Conservation (phyloP, 2,888 invertebrate species). For the Abrostola tripartita region DNA sequence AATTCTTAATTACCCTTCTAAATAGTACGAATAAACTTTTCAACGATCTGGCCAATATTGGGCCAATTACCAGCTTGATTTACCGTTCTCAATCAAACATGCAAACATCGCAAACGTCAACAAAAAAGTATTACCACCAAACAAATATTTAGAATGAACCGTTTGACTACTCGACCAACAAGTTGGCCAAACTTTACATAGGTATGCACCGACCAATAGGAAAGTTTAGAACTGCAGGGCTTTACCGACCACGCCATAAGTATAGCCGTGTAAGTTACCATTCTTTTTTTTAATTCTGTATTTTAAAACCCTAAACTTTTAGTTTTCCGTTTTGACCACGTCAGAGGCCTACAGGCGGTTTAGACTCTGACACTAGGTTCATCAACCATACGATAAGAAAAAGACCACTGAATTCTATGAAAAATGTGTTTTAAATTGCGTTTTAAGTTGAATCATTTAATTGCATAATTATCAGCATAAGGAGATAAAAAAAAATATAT, state of each 20-base stretch:
- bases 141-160: conserved; percentile 38
- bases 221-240: conserved; percentile 55
- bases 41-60: too few species aligned
- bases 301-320: conserved; percentile 17
- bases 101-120: conserved; percentile 13
- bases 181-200: conserved; percentile 29
- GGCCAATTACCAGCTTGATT: conserved; percentile 8
- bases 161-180: conserved; percentile 41
- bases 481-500: too few species aligned
- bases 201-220: conserved; percentile 25
- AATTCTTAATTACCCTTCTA: too few species aligned
- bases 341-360: too few species aligned
- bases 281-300: conserved; percentile 39
- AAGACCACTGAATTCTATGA: neutral
- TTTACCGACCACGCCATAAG: conserved; percentile 48
- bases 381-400: too few species aligned
- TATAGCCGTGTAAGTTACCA: conserved; percentile 27
- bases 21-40: too few species aligned
- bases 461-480: too few species aligned
- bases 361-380: too few species aligned
- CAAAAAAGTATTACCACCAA: conserved; percentile 39
- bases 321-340: too few species aligned
- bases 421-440: too few species aligned
- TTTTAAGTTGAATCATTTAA: too few species aligned
- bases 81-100: conserved; percentile 2